These are phyloP conservation scores for Hypsibius dujardini DNA, from an alignment of 1,140 invertebrate species.

Conservation along the genomic window DNA sequence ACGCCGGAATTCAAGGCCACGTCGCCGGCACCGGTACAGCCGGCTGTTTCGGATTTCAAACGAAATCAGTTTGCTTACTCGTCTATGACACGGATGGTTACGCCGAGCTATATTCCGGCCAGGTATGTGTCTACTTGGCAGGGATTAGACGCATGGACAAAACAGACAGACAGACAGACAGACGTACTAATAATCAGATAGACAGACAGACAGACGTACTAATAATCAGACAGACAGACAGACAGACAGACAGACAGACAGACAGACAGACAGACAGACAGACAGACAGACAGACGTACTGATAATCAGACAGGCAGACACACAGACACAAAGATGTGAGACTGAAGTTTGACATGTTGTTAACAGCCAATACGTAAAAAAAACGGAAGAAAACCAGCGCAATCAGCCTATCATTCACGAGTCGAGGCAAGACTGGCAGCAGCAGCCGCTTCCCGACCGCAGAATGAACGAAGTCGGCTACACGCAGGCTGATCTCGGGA, in stretches of 20 bases:
- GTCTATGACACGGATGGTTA: conserved; percentile 17
- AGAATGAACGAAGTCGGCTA: not conserved
- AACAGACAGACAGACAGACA: no score
- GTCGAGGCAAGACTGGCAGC: not conserved
- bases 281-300: no score
- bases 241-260: no score
- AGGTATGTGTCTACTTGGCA: not conserved
- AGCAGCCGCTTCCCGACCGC: no score
- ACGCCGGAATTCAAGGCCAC: conserved; percentile 21
- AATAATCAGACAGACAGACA: no score
- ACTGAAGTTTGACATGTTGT: no score
- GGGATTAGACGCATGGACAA: no score
- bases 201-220: no score
- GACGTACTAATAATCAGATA: no score
- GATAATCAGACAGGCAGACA: no score
- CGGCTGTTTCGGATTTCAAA: conserved; percentile 17
- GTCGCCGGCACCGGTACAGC: conserved; percentile 17
- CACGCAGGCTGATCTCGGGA: not conserved
- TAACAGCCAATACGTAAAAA: not conserved
- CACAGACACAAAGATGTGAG: no score
- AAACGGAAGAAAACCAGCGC: not conserved
- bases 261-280: no score
- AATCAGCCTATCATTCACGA: not conserved
- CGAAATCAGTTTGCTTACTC: conserved; percentile 18
- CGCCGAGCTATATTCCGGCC: not conserved